These are phyloP conservation scores for Pluvialis apricaria DNA, from an alignment of 2,113 vertebrate genomes.

Conservation along the genomic window DNA sequence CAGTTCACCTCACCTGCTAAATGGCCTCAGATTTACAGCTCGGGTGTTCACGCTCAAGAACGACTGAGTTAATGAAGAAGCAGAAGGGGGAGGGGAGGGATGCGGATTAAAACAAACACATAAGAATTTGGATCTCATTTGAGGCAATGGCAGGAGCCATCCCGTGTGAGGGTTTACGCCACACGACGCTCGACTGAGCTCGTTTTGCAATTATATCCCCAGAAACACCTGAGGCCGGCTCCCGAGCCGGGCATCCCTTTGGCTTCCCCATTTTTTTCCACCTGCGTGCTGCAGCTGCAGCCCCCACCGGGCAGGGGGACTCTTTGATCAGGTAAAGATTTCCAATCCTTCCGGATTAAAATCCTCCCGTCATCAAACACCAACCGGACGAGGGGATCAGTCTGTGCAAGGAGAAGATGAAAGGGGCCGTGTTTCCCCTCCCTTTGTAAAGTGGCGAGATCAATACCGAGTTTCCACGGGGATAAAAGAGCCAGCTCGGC, in stretches of 20 bases:
- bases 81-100: not conserved
- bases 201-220: not conserved
- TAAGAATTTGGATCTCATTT: not conserved
- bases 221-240: accelerated
- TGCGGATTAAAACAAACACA: not conserved
- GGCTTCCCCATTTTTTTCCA: not conserved
- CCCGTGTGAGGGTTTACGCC: accelerated
- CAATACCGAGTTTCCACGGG: not conserved
- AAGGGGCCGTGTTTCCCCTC: not conserved
- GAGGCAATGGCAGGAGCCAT: not conserved
- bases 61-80: not conserved
- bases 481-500: not conserved
- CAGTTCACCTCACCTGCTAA: constrained; percentile 50
- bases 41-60: not conserved
- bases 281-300: not conserved
- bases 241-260: not conserved
- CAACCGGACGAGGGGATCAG: not conserved
- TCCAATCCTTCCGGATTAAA: not conserved
- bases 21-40: constrained; percentile 32
- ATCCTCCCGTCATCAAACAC: not conserved
- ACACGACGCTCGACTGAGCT: accelerated
- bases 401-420: not conserved
- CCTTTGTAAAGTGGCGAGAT: not conserved
- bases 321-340: not conserved
- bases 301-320: not conserved